Evolutionary conservation across 2,888 invertebrate genomes (phyloP).

Genomic region (Siphlonurus alternatus): DNA sequence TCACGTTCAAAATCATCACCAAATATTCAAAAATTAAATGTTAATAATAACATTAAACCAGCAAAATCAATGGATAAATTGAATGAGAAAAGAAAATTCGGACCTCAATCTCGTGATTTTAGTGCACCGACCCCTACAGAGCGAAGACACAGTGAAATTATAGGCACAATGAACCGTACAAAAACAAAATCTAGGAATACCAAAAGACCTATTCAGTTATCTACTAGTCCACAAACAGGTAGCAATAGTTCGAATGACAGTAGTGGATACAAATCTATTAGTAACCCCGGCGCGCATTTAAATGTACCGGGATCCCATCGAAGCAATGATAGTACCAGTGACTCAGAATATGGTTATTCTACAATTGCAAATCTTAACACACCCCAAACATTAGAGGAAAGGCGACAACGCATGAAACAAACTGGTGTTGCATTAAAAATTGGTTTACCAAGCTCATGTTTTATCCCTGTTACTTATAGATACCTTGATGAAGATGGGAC

Average conservation of each 20-base stretch:
- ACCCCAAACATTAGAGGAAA: conserved; percentile 28
- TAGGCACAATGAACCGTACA: conserved; percentile 5
- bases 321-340: conserved; percentile 25
- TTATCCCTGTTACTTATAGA: not conserved
- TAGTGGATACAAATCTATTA: conserved; percentile 37
- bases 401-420: not conserved
- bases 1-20: not conserved
- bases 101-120: too few relatives aligned
- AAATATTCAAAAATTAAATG: not conserved
- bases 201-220: not conserved
- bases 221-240: not conserved
- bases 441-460: not conserved
- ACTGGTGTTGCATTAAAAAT: not conserved
- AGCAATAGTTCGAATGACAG: conserved; percentile 19
- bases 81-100: too few relatives aligned
- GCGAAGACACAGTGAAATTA: conserved; percentile 8
- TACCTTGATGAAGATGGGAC: not conserved
- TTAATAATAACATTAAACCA: too few relatives aligned
- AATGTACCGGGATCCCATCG: conserved; percentile 9
- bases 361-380: conserved; percentile 41
- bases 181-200: not conserved
- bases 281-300: not conserved
- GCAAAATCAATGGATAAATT: not conserved
- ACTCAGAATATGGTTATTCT: conserved; percentile 43
- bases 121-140: conserved; percentile 10